Base-by-base conservation (phyloP, 2,113 vertebrate genomes). In the Heterotis niloticus region DNA sequence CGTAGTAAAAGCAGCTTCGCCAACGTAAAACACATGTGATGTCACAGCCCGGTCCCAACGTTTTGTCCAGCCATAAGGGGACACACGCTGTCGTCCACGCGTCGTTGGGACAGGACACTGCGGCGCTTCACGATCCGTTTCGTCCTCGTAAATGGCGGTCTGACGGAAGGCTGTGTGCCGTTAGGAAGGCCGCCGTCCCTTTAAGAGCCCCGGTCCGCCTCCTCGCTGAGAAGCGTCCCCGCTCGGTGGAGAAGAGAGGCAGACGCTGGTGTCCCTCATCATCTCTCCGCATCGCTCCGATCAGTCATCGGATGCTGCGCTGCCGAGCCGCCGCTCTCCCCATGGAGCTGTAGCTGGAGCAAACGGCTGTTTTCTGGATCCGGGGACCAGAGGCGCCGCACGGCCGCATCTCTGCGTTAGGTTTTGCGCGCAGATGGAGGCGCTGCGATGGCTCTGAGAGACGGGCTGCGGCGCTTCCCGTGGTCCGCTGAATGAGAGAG, bases 151-250 rank as follows among this genome's bases (percentile, higher is more conserved):
- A 62, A 78, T 23, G 57, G 67, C 16, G 17, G 26, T 62, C 13
- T 78, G 69, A 59, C 69, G 62, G 66, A n/a, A 52, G 70, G 56
- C 28, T 28, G 23, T 10, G 24, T 68, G 65, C 66, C 76, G 75
- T 77, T 62, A 80, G 57, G 66, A 28, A 71, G 18, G 79, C 82
- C 85, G 86, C 85, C 89, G 89, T 87, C 90, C 86, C 91, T 94
- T 95, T 94, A 95, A 95, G 90, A 90, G 80, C 83, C 83, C 79
- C 83, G 85, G 78, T 85, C 90, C 91, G 85, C 90, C 90, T 85
- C 89, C 85, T 82, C 86, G 82, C 88, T 88, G 89, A 92, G 86
- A 87, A 91, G 90, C 86, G 87, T 85, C 88, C 93, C 90, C 87
- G 90, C 91, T 89, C 87, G 84, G 81, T 85, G 87, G 88, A 85